phyloP scores from a whole-genome alignment of 1,140 invertebrate species.

The Ceratosolen solmsi region DNA sequence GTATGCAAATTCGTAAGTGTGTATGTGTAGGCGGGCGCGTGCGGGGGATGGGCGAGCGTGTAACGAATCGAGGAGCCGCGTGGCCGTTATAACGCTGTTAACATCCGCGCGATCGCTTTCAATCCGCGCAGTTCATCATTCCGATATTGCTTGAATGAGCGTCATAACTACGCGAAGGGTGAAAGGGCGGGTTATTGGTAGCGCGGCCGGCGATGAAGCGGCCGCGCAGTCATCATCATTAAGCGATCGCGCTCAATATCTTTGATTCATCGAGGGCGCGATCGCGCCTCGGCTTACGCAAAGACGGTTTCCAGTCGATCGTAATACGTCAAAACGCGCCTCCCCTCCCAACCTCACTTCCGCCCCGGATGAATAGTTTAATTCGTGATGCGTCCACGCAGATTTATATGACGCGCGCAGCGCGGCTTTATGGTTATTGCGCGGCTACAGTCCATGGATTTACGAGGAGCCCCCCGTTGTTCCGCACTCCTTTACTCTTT shows the following conservation, averaged over 20 bases:
- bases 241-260: conserved; percentile 41
- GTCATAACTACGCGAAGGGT: no score
- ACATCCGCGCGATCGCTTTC: conserved; percentile 70
- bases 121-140: conserved; percentile 72
- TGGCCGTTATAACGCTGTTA: conserved; percentile 71
- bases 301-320: not conserved
- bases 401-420: conserved; percentile 10
- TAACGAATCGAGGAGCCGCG: conserved; percentile 39
- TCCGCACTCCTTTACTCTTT: no score
- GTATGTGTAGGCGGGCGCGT: no score
- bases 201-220: not conserved
- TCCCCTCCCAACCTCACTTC: not conserved
- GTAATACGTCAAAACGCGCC: not conserved
- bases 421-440: conserved; percentile 47
- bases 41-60: not conserved
- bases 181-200: not conserved
- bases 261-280: conserved; percentile 48
- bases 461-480: conserved; percentile 41
- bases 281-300: conserved; percentile 13
- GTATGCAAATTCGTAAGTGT: no score
- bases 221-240: conserved; percentile 64
- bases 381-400: conserved; percentile 22
- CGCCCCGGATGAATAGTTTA: conserved; percentile 51
- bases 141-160: conserved; percentile 57
- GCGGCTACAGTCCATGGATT: conserved; percentile 10